Evolutionary conservation across 2,113 vertebrate genomes (phyloP).

Genomic region (Heterocephalus glaber): DNA sequence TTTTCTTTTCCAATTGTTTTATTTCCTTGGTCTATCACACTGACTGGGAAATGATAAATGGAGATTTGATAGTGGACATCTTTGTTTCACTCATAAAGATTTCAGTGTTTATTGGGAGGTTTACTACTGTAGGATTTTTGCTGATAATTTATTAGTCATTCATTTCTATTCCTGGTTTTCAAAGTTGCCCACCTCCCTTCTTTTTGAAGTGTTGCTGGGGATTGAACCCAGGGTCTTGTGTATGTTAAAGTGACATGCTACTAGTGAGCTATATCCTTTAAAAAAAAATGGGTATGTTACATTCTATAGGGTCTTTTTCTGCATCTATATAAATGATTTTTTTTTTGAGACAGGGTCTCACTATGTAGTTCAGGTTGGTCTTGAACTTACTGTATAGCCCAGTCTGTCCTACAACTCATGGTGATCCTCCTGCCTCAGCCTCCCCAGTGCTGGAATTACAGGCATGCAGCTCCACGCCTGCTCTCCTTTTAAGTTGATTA

Average conservation of each 20-base stretch:
- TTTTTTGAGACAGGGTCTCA: neutral
- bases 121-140: neutral
- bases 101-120: constrained; percentile 9
- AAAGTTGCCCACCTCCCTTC: neutral
- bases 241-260: neutral
- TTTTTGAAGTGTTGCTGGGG: neutral
- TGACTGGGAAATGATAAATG: neutral
- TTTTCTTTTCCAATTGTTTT: neutral
- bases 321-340: neutral
- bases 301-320: neutral
- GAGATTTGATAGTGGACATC: neutral
- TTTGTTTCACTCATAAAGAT: neutral
- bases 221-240: neutral
- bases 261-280: neutral
- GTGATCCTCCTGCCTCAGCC: neutral
- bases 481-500: neutral
- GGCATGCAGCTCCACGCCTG: neutral
- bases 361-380: neutral
- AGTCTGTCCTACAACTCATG: neutral
- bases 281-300: neutral
- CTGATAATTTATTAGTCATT: neutral
- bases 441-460: neutral
- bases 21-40: neutral
- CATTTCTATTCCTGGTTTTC: neutral
- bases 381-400: neutral